phyloP scores from a whole-genome alignment of 2,113 vertebrate genomes.

The Oreochromis niloticus region DNA sequence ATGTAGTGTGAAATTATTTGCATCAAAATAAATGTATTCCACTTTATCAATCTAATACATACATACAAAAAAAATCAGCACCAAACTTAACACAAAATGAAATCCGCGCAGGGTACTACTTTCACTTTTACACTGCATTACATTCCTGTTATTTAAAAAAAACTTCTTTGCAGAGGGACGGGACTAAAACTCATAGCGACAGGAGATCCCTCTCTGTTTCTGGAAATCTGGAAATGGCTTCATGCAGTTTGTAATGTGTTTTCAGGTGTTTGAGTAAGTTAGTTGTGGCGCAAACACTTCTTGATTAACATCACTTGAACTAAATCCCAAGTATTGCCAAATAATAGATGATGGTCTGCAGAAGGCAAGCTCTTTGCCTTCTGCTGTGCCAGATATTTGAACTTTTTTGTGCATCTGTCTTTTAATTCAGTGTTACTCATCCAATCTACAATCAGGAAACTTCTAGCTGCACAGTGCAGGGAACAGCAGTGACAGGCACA shows the following conservation, averaged over 20 bases:
- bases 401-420: background rate
- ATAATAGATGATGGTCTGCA: background rate
- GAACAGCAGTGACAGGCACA: background rate
- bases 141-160: background rate
- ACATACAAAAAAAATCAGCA: background rate
- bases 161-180: background rate
- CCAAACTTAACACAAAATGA: background rate
- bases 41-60: background rate
- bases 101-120: background rate
- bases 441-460: background rate
- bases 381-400: background rate
- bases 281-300: background rate
- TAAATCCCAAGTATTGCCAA: background rate
- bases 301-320: background rate
- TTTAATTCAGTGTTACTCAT: background rate
- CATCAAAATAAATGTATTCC: background rate
- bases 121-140: background rate
- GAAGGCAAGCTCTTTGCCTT: background rate
- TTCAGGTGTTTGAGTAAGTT: background rate
- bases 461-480: background rate
- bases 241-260: background rate
- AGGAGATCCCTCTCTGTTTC: background rate
- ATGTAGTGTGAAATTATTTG: background rate
- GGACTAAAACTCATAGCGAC: background rate
- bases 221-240: background rate